Evolutionary conservation across 2,888 invertebrate species (phyloP).

Genomic region (Apocheima hispidaria): DNA sequence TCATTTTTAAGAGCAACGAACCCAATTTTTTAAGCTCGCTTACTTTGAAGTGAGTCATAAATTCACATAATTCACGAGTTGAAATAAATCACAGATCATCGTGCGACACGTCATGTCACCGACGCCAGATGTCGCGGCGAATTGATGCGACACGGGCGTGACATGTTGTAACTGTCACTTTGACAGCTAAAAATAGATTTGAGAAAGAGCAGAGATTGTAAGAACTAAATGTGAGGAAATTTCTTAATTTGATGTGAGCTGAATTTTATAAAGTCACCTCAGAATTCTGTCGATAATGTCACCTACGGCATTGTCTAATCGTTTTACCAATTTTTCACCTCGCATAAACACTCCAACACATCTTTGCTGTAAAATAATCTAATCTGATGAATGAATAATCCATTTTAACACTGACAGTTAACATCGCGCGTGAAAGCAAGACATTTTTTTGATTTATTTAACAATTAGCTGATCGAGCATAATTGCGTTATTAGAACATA

Average conservation of each 20-base stretch:
- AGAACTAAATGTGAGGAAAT: conserved; percentile 5
- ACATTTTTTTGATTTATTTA: too few species aligned
- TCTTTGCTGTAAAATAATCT: too few species aligned
- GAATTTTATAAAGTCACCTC: conserved; percentile 1
- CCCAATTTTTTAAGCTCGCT: background rate
- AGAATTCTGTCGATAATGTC: too few species aligned
- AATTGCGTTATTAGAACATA: too few species aligned
- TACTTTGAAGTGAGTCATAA: conserved; percentile 22
- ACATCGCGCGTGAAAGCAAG: too few species aligned
- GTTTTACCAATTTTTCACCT: too few species aligned
- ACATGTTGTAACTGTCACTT: conserved; percentile 21
- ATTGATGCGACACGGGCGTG: conserved; percentile 19
- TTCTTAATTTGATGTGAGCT: conserved; percentile 2
- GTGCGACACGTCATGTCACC: conserved; percentile 12
- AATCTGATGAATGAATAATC: too few species aligned
- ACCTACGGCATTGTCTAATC: too few species aligned
- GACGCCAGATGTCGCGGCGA: conserved; percentile 16
- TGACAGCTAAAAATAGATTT: conserved; percentile 20
- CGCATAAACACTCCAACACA: too few species aligned
- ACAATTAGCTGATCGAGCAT: too few species aligned
- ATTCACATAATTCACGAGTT: conserved; percentile 1
- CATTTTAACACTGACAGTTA: too few species aligned
- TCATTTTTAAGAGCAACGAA: background rate
- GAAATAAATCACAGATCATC: conserved; percentile 22
- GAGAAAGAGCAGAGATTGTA: conserved; percentile 13